These are phyloP conservation scores for Zaprionus tsacasi DNA, from an alignment of 1,140 invertebrate genomes.

Conservation along the genomic window DNA sequence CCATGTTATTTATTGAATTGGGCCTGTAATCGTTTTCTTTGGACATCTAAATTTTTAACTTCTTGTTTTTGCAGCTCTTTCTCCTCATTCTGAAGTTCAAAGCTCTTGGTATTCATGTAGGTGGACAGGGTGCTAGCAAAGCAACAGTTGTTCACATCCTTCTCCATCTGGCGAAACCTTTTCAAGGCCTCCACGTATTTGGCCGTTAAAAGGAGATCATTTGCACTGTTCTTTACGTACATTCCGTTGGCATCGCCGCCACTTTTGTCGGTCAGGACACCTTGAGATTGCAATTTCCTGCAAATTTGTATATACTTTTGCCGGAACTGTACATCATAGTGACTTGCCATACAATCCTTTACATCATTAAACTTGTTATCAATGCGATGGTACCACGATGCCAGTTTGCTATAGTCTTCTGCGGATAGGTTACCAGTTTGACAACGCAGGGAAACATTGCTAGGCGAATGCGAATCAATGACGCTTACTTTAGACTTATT, in stretches of 20 bases:
- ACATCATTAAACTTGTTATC: slow-evolving; percentile 55
- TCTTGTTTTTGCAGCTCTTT: slow-evolving; percentile 47
- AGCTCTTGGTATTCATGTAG: slow-evolving; percentile 64
- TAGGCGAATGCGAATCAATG: background rate
- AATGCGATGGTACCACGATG: slow-evolving; percentile 63
- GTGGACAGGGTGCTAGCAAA: slow-evolving; percentile 44
- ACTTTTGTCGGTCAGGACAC: slow-evolving; percentile 32
- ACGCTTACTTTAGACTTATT: background rate
- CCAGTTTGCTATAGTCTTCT: slow-evolving; percentile 52
- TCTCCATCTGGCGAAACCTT: slow-evolving; percentile 48
- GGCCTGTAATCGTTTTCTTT: background rate
- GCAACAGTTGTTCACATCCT: slow-evolving; percentile 39
- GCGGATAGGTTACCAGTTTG: slow-evolving; percentile 33
- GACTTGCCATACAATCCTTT: slow-evolving; percentile 48
- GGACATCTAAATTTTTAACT: slow-evolving; percentile 36
- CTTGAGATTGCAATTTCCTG: slow-evolving; percentile 36
- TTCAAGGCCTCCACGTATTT: slow-evolving; percentile 32
- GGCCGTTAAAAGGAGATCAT: background rate
- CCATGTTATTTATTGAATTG: background rate
- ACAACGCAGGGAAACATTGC: background rate
- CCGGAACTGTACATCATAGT: slow-evolving; percentile 48
- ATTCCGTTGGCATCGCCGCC: slow-evolving; percentile 43
- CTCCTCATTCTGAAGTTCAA: slow-evolving; percentile 53
- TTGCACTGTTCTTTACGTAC: background rate
- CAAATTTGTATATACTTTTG: slow-evolving; percentile 47